Base-by-base conservation (phyloP, 1,140 invertebrate species). In the Neelides sp. region DNA sequence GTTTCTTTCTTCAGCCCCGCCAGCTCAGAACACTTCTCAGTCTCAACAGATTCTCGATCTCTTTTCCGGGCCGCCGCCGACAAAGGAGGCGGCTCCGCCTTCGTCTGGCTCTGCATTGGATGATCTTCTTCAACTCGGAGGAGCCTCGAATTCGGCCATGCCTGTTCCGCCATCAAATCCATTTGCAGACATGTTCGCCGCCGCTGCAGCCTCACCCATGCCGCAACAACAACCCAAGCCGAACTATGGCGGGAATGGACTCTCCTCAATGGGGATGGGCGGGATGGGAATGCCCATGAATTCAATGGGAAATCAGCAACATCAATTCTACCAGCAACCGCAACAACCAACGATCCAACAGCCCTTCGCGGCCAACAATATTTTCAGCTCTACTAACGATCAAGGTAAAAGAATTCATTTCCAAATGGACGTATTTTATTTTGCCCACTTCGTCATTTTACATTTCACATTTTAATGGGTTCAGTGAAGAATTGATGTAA, bases 101-200 rank as follows among this genome's bases (percentile, higher is more conserved):
- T 42, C 67, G 35, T 41, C 42, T 15, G 56, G 52, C 17, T 58
- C 62, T 8, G 58, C 61, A 3, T 35, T 55, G 37, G 58, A 59
- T 40, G 60, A 60, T 39, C 52, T 59, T 27, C 44, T 58, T 5
- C 54, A 48, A 3, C 37, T 63, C 20, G 49, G 48, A 23, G 30
- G 22, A 13, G 15, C 46, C 34, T 37, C 22, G 2, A 49, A 48
- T 51, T 49, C 50, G 41, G 45, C 52, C 43, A 23, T 52, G 35
- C 44, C 22, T 30, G 1, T 32, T 42, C 28, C 54, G 42, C 48
- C 52, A 30, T 63, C 49, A 15, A 94, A 93, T 75, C 90, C 90
- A 20, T 94, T 93, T 68, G 82, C 84, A 27, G 85, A 91, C 64
- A 86, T 85, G 72, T 86, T 88, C 65, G 60, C 64, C 32, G 75